These are phyloP conservation scores for Lasioglossum villosulum DNA, from an alignment of 2,888 invertebrate genomes.

Conservation along the genomic window DNA sequence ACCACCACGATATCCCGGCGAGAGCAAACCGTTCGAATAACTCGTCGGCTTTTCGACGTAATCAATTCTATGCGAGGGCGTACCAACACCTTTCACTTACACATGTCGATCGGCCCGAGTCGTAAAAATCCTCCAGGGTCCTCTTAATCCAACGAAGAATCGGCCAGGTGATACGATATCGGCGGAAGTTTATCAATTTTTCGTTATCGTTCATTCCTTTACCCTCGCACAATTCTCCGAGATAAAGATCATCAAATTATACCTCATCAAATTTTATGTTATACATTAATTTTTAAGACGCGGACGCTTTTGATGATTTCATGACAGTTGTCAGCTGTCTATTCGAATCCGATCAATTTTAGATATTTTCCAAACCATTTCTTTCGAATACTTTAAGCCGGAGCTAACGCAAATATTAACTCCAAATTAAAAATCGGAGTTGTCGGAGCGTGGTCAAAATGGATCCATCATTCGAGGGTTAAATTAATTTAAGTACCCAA, in stretches of 20 bases:
- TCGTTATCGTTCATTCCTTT: neutral
- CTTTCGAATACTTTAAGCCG: neutral
- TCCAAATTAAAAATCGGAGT: no score
- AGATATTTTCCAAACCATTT: neutral
- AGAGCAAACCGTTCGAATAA: constrained; percentile 72
- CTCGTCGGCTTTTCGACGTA: constrained; percentile 66
- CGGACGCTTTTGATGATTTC: neutral
- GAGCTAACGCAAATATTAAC: neutral
- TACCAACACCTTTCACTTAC: constrained; percentile 34
- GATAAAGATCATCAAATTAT: neutral
- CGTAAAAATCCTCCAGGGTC: neutral
- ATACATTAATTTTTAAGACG: neutral
- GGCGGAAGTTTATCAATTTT: neutral
- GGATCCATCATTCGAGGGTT: no score
- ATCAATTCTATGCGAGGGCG: constrained; percentile 55
- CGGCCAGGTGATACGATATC: neutral
- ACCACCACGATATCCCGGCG: constrained; percentile 73
- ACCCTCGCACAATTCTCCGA: neutral
- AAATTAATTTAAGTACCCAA: no score
- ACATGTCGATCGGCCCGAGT: constrained; percentile 6
- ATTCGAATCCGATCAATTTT: neutral
- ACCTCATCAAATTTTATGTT: neutral
- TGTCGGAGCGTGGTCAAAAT: no score
- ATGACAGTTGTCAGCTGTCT: neutral
- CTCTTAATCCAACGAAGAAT: neutral